phyloP scores from a whole-genome alignment of 2,888 invertebrate species.

The Parelbella ahira region DNA sequence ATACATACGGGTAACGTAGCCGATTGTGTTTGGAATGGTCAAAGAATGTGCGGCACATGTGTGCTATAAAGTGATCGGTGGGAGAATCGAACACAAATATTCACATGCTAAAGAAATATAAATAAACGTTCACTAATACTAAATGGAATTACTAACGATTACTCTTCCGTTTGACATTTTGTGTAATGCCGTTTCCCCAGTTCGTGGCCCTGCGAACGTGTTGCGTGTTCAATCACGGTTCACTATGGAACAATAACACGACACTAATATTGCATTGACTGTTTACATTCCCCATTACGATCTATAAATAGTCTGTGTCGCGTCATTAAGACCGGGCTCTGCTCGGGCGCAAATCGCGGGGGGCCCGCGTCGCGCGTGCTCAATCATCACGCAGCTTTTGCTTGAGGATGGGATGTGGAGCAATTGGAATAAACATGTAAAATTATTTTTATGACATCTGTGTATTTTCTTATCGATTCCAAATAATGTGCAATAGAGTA shows the following conservation, averaged over 20 bases:
- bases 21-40: constrained; percentile 40
- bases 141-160: no score
- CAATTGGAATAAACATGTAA: constrained; percentile 7
- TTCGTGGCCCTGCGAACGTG: no score
- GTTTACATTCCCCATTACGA: constrained; percentile 23
- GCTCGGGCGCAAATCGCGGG: constrained; percentile 57
- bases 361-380: constrained; percentile 66
- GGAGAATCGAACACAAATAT: no score
- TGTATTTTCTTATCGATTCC: no score
- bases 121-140: no score
- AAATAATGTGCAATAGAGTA: no score
- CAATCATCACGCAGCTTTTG: constrained; percentile 37
- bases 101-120: no score
- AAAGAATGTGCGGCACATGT: constrained; percentile 41
- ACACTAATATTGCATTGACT: constrained; percentile 18
- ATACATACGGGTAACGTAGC: not conserved
- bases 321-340: constrained; percentile 41
- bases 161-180: no score
- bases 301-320: constrained; percentile 55
- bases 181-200: no score
- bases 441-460: no score
- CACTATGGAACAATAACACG: constrained; percentile 5
- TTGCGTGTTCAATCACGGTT: constrained; percentile 8
- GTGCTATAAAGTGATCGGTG: no score
- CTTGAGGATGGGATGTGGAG: constrained; percentile 14